Conservation (phyloP, 2,888 invertebrate genomes). For the Lobophora halterata region DNA sequence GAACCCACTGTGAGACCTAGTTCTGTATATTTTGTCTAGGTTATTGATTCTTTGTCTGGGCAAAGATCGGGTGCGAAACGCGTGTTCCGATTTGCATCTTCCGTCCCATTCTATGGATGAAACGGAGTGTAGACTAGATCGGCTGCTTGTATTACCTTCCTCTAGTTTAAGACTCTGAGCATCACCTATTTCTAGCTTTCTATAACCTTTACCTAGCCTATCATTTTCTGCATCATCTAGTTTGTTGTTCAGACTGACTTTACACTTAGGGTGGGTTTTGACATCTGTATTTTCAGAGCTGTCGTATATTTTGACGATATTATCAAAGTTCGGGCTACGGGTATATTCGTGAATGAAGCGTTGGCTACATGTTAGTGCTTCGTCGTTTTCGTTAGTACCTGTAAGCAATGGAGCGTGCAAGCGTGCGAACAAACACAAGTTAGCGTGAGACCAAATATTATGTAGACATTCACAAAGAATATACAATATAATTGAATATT, state of each 20-base stretch:
- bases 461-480: too few relatives aligned
- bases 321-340: constrained; percentile 56
- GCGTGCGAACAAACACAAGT: constrained; percentile 6
- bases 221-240: constrained; percentile 35
- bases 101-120: constrained; percentile 68
- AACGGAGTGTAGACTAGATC: constrained; percentile 62
- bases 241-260: constrained; percentile 50
- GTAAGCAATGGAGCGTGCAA: constrained; percentile 37
- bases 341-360: constrained; percentile 54
- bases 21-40: constrained; percentile 50
- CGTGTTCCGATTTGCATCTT: constrained; percentile 49
- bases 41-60: constrained; percentile 40
- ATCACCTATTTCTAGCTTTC: too few relatives aligned
- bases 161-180: too few relatives aligned
- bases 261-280: constrained; percentile 55
- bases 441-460: constrained; percentile 2
- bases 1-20: constrained; percentile 66
- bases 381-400: constrained; percentile 50
- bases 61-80: constrained; percentile 51
- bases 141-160: too few relatives aligned
- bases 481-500: too few relatives aligned
- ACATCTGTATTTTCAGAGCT: constrained; percentile 25
- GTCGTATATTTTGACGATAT: constrained; percentile 51
- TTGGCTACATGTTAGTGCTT: constrained; percentile 44
- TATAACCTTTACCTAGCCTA: too few relatives aligned